Evolutionary conservation across 2,888 invertebrate species (phyloP), one percentile per base, ranked within the genome.

Genomic region (Polydrusus pterygomalis): DNA sequence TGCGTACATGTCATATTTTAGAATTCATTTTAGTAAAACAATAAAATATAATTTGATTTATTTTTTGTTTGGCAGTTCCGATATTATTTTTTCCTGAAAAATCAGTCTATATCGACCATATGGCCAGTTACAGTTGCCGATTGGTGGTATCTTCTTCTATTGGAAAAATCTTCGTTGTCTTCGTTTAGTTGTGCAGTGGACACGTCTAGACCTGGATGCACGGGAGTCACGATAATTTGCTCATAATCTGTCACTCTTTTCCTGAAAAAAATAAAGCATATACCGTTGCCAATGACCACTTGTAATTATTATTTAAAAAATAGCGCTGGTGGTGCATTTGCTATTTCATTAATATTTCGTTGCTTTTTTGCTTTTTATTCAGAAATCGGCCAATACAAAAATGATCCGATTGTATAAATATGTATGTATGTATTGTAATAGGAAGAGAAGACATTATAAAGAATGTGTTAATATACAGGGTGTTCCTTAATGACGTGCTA

Each of bases 141-240:
- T 87, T 97, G 97, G 89, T 98, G 98, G 88, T 97, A 98, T 80
- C 96, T 92, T 82, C 96, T 93, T 79, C 98, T 91, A 72, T 94
- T 94, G 10, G 97, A 94, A 88, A 98, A 98, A 88, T 98, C 98
- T 87, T 95, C 95, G 87, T 98, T 98, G 85, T 97, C 96, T 85
- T 98, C 97, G 80, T 97, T 98, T 68, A 98, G 89, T 85, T 97
- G 95, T 76, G 97, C 93, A 70, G 96, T 93, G 79, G 93, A 93
- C 43, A 96, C 91, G 80, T 94, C 92, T 40, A 96, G 92, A 70
- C 93, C 94, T 0, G 94, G 93, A 87, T 95, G 94, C 11, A 93
- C 91, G 0, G 96, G 95, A 8, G 96, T 94, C 70, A 96, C 95
- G 5, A 96, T 94, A 80, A 96, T 92, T 86, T 96, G 95, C 85